Evolutionary conservation across 2,888 invertebrate genomes (phyloP).

Genomic region (Isoperla grammatica): DNA sequence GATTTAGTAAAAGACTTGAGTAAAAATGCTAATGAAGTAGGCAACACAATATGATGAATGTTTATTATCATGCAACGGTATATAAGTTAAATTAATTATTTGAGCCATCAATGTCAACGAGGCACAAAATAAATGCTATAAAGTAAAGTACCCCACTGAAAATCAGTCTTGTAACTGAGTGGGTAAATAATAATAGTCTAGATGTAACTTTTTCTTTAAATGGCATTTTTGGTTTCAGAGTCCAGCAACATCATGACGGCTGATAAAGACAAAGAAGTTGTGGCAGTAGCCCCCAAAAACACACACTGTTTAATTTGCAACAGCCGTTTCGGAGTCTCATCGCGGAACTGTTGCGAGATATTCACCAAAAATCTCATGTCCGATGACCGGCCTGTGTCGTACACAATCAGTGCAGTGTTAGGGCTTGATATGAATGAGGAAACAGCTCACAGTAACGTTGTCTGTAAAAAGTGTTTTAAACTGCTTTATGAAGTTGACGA

Average conservation of each 20-base stretch:
- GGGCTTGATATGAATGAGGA: slow-evolving; percentile 49
- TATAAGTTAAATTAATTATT: too few relatives aligned
- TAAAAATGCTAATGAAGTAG: too few relatives aligned
- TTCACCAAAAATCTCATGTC: slow-evolving; percentile 43
- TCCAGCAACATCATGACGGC: slow-evolving; percentile 37
- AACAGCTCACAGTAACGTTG: slow-evolving; percentile 44
- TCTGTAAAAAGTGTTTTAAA: slow-evolving; percentile 66
- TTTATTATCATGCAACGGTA: too few relatives aligned
- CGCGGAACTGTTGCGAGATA: slow-evolving; percentile 50
- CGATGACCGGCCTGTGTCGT: slow-evolving; percentile 41
- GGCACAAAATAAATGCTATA: too few relatives aligned
- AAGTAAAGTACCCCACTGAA: too few relatives aligned
- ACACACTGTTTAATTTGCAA: slow-evolving; percentile 58
- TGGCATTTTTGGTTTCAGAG: background rate
- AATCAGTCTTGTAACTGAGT: too few relatives aligned
- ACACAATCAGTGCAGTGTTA: slow-evolving; percentile 46
- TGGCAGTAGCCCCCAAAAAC: slow-evolving; percentile 19
- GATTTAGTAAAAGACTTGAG: too few relatives aligned
- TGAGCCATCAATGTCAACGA: too few relatives aligned
- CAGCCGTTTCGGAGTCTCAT: slow-evolving; percentile 49
- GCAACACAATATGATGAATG: too few relatives aligned
- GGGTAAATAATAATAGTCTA: too few relatives aligned
- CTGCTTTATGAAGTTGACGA: slow-evolving; percentile 51
- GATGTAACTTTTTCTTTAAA: too few relatives aligned
- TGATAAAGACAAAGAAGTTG: slow-evolving; percentile 37